phyloP scores from a whole-genome alignment of 1,140 invertebrate species.

The Drosophila triauraria region DNA sequence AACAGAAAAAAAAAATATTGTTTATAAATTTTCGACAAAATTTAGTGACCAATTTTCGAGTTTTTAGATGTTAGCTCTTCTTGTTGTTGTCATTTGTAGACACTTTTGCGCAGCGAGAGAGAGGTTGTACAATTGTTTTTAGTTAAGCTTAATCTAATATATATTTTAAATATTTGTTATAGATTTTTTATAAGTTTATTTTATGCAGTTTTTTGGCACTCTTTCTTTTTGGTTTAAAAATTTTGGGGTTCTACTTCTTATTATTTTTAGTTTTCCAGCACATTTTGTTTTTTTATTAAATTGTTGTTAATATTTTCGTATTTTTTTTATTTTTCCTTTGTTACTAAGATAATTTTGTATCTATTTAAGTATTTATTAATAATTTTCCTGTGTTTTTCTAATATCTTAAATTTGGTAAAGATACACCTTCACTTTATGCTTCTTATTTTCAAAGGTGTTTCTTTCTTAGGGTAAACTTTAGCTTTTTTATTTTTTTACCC shows the following conservation, averaged over 20 bases:
- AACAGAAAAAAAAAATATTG: slow-evolving; percentile 19
- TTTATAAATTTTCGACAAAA: slow-evolving; percentile 25
- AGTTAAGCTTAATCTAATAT: slow-evolving; percentile 30
- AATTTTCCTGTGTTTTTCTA: too few relatives aligned
- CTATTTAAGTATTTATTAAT: too few relatives aligned
- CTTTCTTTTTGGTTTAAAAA: neutral
- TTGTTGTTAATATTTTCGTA: too few relatives aligned
- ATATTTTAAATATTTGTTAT: neutral
- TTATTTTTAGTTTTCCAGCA: neutral
- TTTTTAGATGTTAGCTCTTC: slow-evolving; percentile 75
- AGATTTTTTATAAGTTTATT: neutral
- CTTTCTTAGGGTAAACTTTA: too few relatives aligned
- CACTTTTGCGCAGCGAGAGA: slow-evolving; percentile 41
- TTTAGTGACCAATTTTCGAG: slow-evolving; percentile 38
- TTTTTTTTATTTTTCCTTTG: too few relatives aligned
- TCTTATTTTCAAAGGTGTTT: too few relatives aligned
- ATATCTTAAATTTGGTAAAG: too few relatives aligned
- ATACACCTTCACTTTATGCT: too few relatives aligned
- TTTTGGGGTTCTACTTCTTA: slow-evolving; percentile 5
- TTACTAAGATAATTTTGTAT: too few relatives aligned
- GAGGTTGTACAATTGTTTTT: slow-evolving; percentile 31
- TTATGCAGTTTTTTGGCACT: neutral
- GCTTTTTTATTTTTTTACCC: neutral
- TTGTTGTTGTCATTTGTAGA: slow-evolving; percentile 82
- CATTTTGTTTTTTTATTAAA: too few relatives aligned